A percentile compares a stretch with the other conserved stretches of the same genome.
Conservation (phyloP, 2,888 invertebrate species). For the Acanthosoma haemorrhoidale region DNA sequence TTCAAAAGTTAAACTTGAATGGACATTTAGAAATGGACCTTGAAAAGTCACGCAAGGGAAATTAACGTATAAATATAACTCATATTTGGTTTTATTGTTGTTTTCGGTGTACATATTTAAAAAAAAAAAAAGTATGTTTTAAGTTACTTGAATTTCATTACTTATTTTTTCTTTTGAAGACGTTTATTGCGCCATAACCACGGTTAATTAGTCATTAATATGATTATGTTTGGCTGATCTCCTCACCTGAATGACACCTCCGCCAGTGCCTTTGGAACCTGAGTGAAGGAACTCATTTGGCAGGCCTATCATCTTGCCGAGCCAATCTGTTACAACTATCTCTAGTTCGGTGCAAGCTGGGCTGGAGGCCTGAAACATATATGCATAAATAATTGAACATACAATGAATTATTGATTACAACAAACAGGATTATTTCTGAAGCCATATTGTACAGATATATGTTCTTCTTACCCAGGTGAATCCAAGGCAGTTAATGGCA, state of each 20-base stretch:
- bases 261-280: constrained; percentile 64
- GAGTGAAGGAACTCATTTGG: constrained; percentile 89
- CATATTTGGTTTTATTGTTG: too few relatives aligned
- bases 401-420: not conserved
- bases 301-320: constrained; percentile 91
- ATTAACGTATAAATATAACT: too few relatives aligned
- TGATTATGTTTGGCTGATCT: not conserved
- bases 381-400: not conserved
- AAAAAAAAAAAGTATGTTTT: too few relatives aligned
- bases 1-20: too few relatives aligned
- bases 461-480: constrained; percentile 79
- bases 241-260: constrained; percentile 88
- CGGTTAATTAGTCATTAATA: too few relatives aligned
- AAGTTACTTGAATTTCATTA: too few relatives aligned
- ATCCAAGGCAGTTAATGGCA: constrained; percentile 88
- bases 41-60: too few relatives aligned
- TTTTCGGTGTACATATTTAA: too few relatives aligned
- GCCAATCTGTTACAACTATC: constrained; percentile 97
- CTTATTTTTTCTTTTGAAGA: too few relatives aligned
- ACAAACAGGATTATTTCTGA: too few relatives aligned
- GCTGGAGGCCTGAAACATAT: constrained; percentile 71
- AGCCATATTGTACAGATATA: not conserved
- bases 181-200: too few relatives aligned
- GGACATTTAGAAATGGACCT: too few relatives aligned
- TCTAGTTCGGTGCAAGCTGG: constrained; percentile 97